Evolutionary conservation across 2,113 vertebrate genomes (phyloP).

Genomic region (Lagenorhynchus albirostris): DNA sequence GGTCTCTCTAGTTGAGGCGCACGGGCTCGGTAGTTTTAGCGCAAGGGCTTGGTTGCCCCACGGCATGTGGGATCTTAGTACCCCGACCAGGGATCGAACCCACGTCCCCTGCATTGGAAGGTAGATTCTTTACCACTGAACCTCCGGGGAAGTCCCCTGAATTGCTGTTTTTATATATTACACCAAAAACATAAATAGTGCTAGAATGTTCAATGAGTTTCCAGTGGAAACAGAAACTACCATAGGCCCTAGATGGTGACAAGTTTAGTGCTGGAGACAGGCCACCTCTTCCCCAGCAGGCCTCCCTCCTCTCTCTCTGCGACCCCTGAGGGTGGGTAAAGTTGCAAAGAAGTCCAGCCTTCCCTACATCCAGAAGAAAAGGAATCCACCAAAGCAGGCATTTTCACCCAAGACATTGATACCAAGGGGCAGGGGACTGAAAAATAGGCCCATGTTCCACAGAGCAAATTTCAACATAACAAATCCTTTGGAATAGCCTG

Average conservation of each 20-base stretch:
- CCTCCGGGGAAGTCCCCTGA: not conserved
- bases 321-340: not conserved
- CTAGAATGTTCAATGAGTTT: not conserved
- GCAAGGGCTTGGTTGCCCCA: too few species aligned
- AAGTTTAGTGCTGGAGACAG: not conserved
- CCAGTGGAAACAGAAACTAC: not conserved
- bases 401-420: not conserved
- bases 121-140: too few species aligned
- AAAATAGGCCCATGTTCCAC: not conserved
- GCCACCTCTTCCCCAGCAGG: not conserved
- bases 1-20: too few species aligned
- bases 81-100: too few species aligned
- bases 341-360: not conserved
- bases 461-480: not conserved
- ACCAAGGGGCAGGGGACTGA: not conserved
- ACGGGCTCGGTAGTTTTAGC: too few species aligned
- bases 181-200: not conserved
- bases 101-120: too few species aligned
- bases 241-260: not conserved
- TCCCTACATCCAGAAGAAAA: not conserved
- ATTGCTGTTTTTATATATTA: slow-evolving; percentile 32
- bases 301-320: not conserved
- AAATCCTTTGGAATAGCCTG: not conserved
- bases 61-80: too few species aligned
- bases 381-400: not conserved